phyloP scores from a whole-genome alignment of 2,113 vertebrate species.

The Antigone vipio region DNA sequence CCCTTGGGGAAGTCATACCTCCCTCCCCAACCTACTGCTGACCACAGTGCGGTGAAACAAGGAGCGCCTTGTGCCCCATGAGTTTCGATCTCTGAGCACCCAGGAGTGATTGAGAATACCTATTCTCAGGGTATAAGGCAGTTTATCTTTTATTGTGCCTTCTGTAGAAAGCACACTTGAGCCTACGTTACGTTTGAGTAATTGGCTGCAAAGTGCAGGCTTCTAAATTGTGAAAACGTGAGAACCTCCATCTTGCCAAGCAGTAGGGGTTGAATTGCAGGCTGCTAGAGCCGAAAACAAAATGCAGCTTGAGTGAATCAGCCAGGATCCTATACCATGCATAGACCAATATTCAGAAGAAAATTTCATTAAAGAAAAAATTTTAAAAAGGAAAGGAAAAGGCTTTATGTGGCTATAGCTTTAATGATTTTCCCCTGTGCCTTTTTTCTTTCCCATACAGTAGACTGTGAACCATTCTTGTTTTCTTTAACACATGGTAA shows the following conservation, averaged over 20 bases:
- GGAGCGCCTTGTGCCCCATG: not conserved
- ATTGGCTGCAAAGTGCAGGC: not conserved
- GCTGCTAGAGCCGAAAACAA: not conserved
- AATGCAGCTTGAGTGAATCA: not conserved
- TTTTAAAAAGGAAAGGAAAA: not conserved
- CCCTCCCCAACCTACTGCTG: not conserved
- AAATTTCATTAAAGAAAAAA: not conserved
- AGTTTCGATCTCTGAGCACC: fast-evolving
- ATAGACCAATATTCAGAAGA: not conserved
- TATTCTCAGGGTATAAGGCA: not conserved
- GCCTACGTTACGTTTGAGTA: not conserved
- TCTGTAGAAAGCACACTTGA: not conserved
- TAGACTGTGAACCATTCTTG: not conserved
- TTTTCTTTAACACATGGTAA: not conserved
- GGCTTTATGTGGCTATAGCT: not conserved
- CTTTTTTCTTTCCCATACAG: not conserved
- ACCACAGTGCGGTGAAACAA: not conserved
- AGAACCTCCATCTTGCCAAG: slow-evolving; percentile 11
- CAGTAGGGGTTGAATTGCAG: slow-evolving; percentile 6
- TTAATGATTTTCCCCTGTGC: not conserved
- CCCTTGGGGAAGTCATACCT: not conserved
- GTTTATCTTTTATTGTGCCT: not conserved
- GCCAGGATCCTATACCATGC: not conserved
- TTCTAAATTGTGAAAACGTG: not conserved
- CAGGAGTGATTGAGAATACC: not conserved